Base-by-base conservation (phyloP, 1,140 invertebrate genomes). In the Aphelinus certus region DNA sequence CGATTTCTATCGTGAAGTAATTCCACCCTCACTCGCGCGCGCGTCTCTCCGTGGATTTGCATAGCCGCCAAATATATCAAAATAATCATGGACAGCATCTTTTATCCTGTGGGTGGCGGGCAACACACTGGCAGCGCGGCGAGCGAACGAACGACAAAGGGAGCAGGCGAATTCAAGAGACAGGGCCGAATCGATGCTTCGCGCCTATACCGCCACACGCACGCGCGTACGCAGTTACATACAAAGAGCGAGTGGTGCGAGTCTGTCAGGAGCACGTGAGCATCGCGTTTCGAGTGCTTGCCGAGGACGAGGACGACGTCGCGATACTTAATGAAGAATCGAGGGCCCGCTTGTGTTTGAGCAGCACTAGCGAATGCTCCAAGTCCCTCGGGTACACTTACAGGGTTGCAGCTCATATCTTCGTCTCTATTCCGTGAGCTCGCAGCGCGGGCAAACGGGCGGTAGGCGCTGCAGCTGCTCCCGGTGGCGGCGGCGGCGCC, bases 281-380 rank as follows among this genome's bases (percentile, higher is more conserved):
- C 43, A 64, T 61, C 73, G 47, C 51, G 51, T 26, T 26, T 77
- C 77, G 71, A 75, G 49, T 61, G 76, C 48, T 64, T 71, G 64
- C 78, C 75, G 63, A 75, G 77, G 69, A 68, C 64, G 75, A 61
- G 76, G 62, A 68, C 78, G 80, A 45, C 71, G 65, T 66, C 68
- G 70, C 81, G 76, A 26, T 26, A 26, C 26, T 26, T 83, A 83
- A 83, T 83, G 81, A 83, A 83, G 82, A 78, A 83, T 83, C 70
- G 78, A 77, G 76, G 65, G 66, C 51, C 51, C 43, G 67, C 49
- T 66, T 61, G 63, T 82, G 79, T 83, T 83, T 83, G 82, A 82
- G 81, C 80, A 83, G 81, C 81, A 83, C 81, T 83, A 83, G 79
- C 69, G 61, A 6, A 26, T n/a, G 42, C 26, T 76, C 26, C 77